These are phyloP conservation scores for Australoheros facetus DNA, from an alignment of 2,797 vertebrate genomes.

Conservation along the genomic window DNA sequence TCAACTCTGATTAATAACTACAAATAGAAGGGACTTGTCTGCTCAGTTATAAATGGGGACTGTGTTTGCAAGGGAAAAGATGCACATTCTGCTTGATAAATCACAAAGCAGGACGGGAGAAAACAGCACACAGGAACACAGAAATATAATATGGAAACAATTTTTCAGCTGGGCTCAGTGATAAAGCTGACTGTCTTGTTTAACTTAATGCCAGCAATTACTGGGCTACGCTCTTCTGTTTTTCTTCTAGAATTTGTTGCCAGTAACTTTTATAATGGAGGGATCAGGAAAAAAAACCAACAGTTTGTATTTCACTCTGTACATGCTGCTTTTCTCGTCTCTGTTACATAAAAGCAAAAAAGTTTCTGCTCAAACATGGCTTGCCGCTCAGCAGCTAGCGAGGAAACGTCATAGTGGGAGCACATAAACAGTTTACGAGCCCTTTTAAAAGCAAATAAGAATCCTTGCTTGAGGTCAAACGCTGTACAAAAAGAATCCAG, in stretches of 20 bases:
- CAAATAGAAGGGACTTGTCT: conserved; percentile 78
- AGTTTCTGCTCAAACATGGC: conserved; percentile 22
- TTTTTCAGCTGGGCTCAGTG: conserved; percentile 68
- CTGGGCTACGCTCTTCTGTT: conserved; percentile 36
- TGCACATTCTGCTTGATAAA: conserved; percentile 78
- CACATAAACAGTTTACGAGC: conserved; percentile 63
- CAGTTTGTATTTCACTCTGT: conserved; percentile 24
- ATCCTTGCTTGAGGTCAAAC: conserved; percentile 62
- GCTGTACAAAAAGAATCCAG: conserved; percentile 42
- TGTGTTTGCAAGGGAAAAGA: conserved; percentile 73
- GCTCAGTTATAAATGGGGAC: conserved; percentile 76
- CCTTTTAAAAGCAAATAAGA: conserved; percentile 60
- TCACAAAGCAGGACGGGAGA: conserved; percentile 61
- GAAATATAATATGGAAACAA: conserved; percentile 75
- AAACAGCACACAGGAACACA: conserved; percentile 63
- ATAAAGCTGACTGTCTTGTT: conserved; percentile 76
- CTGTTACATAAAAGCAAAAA: conserved; percentile 28
- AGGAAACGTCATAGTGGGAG: conserved; percentile 30
- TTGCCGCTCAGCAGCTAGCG: conserved; percentile 17
- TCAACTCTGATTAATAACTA: conserved; percentile 85
- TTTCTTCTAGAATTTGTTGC: conserved; percentile 38
- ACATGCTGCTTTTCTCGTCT: conserved; percentile 20
- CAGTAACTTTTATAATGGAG: conserved; percentile 56
- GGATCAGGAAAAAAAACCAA: neutral
- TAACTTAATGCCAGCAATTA: conserved; percentile 78